Conservation (phyloP, 2,888 invertebrate genomes). For the Lissocephala sabroskyi region DNA sequence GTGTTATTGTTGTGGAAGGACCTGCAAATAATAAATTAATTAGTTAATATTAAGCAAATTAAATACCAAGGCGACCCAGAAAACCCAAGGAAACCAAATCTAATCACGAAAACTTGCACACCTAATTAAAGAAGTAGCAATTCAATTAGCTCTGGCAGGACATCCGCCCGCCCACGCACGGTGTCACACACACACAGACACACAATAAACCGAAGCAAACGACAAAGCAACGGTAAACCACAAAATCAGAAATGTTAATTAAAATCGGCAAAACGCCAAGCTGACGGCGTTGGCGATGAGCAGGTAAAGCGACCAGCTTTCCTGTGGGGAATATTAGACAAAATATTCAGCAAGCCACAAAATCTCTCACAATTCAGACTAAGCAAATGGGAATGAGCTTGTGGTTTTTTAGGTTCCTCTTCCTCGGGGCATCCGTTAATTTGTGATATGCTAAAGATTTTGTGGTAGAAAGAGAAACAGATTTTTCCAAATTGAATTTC, state of each 20-base stretch:
- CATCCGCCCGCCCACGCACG: slow-evolving; percentile 2
- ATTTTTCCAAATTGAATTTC: no score
- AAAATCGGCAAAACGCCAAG: slow-evolving; percentile 55
- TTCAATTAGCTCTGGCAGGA: slow-evolving; percentile 48
- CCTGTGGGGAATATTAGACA: slow-evolving; percentile 34
- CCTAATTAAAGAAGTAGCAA: slow-evolving; percentile 55
- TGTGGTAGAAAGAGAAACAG: no score
- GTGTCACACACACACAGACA: slow-evolving; percentile 26
- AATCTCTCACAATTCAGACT: slow-evolving; percentile 6
- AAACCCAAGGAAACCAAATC: slow-evolving; percentile 18
- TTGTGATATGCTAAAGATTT: no score
- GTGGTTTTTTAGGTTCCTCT: no score
- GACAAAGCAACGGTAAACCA: slow-evolving; percentile 27
- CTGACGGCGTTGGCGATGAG: slow-evolving; percentile 17
- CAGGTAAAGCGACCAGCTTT: slow-evolving; percentile 34
- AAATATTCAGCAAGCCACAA: slow-evolving; percentile 6
- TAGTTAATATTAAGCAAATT: slow-evolving; percentile 26
- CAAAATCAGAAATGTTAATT: slow-evolving; percentile 64
- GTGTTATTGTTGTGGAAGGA: background rate
- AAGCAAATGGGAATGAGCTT: no score
- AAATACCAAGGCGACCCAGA: slow-evolving; percentile 4
- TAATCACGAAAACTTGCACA: slow-evolving; percentile 36
- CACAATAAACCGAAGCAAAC: slow-evolving; percentile 10
- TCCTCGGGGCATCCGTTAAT: no score
- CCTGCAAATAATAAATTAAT: slow-evolving; percentile 29